Evolutionary conservation across 2,888 invertebrate species (phyloP), one percentile per base, ranked within the genome.

Genomic region (Watsonalla cultraria): DNA sequence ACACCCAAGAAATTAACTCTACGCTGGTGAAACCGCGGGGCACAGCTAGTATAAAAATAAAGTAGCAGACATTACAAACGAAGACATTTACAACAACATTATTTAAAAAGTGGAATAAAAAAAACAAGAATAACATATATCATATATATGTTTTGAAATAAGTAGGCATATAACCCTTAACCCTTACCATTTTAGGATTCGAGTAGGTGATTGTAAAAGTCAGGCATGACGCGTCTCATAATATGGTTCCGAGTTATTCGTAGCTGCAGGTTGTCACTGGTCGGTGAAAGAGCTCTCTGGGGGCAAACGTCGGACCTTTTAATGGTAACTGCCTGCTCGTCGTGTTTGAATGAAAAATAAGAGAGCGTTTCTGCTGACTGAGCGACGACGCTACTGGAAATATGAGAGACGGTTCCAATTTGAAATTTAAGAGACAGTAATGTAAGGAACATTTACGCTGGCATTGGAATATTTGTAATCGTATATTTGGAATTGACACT

Each of bases 291-390:
- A 76, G 76, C 77, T 78, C 84, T 83, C 82, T 59, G 60, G 78
- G 77, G 85, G 79, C 81, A 80, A 82, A 82, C 77, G 82, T 78
- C 76, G 76, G 81, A 76, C 81, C 82, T 80, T 84, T 84, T 82
- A 84, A 86, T 79, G 73, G 80, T 74, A 81, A 82, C 79, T 82
- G 80, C 76, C 79, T 75, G 71, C 74, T 75, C 72, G 57, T 71
- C 64, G 57, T 71, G 76, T 76, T 74, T 79, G 73, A 80, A 84
- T 80, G 78, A 72, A 78, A 81, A 83, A 81, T 80, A 78, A 76
- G 71, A 75, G 70, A 64, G 56, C 65, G 62, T 68, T 67, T 56
- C 63, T 58, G 55, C 56, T 56, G 60, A 53, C 59, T 51, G 53
- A 58, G 61, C 54, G 14, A 48, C n/a, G 34, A 13, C 35, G 37